phyloP scores from a whole-genome alignment of 2,797 vertebrate species.

The Carapus acus region DNA sequence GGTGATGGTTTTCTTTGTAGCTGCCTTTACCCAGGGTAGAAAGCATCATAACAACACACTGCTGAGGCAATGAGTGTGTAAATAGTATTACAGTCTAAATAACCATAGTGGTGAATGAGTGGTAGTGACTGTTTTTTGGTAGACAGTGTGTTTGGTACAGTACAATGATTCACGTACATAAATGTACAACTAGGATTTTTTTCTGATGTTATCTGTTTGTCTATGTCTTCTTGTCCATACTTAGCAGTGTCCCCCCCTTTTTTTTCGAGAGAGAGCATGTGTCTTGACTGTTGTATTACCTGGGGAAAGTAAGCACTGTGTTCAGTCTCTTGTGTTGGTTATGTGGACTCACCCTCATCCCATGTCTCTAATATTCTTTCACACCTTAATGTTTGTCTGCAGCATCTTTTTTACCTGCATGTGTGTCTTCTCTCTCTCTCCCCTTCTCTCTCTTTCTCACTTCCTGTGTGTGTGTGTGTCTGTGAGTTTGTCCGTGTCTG shows the following conservation, averaged over 20 bases:
- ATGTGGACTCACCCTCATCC: constrained; percentile 39
- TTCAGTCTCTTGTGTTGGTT: constrained; percentile 39
- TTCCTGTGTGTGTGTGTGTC: constrained; percentile 32
- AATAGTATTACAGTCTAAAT: constrained; percentile 43
- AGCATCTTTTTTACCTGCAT: constrained; percentile 54
- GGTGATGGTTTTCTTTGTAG: constrained; percentile 63
- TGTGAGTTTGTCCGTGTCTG: constrained; percentile 10
- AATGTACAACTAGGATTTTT: constrained; percentile 37
- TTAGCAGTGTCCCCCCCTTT: constrained; percentile 6
- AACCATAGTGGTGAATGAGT: constrained; percentile 53
- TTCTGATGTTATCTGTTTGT: constrained; percentile 12
- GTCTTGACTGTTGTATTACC: constrained; percentile 33
- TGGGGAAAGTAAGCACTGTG: constrained; percentile 9
- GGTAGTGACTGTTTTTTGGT: constrained; percentile 53
- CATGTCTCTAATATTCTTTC: constrained; percentile 21
- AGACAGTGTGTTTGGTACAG: constrained; percentile 34
- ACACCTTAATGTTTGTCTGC: constrained; percentile 34
- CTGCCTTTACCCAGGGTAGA: constrained; percentile 58
- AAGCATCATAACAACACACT: constrained; percentile 48
- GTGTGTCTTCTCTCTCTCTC: no score
- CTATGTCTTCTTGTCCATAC: constrained; percentile 34
- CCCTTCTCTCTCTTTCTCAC: no score
- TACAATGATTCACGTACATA: constrained; percentile 36
- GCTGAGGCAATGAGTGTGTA: constrained; percentile 45
- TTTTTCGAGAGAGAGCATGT: constrained; percentile 49